phyloP scores from a whole-genome alignment of 2,888 invertebrate genomes.

The Mythimna albipuncta region DNA sequence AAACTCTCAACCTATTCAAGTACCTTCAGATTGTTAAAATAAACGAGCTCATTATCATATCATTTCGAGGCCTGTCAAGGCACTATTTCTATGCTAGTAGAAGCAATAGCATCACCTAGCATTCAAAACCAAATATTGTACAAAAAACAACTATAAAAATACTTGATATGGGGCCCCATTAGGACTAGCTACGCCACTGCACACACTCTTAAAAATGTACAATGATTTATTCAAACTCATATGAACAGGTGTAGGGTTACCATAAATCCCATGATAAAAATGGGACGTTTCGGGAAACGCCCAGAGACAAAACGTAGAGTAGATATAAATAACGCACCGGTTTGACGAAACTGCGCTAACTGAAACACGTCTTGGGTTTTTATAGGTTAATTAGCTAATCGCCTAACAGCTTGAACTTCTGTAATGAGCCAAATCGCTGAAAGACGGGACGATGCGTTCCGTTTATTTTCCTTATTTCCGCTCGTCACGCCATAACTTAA shows the following conservation, averaged over 20 bases:
- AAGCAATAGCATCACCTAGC: too few species aligned
- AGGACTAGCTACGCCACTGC: too few species aligned
- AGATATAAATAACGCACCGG: slow-evolving; percentile 43
- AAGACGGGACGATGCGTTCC: neutral
- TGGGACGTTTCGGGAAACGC: slow-evolving; percentile 24
- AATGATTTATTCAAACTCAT: slow-evolving; percentile 64
- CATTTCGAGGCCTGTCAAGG: too few species aligned
- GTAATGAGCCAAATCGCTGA: slow-evolving; percentile 10
- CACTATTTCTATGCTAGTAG: too few species aligned
- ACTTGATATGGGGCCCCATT: too few species aligned
- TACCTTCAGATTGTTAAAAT: too few species aligned
- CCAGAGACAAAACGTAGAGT: slow-evolving; percentile 18
- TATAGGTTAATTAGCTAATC: slow-evolving; percentile 40
- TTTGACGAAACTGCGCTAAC: slow-evolving; percentile 28
- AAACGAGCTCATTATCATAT: too few species aligned
- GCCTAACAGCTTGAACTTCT: slow-evolving; percentile 21
- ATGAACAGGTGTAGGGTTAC: slow-evolving; percentile 55
- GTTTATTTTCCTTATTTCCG: neutral
- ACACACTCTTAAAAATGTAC: slow-evolving; percentile 59
- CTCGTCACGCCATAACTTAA: too few species aligned
- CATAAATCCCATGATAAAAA: slow-evolving; percentile 49
- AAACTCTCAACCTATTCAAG: too few species aligned
- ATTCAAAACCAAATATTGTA: too few species aligned
- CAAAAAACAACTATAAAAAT: too few species aligned
- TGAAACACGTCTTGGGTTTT: slow-evolving; percentile 12